Base-by-base conservation (phyloP, 2,888 invertebrate species). In the Lasioglossum calceatum region DNA sequence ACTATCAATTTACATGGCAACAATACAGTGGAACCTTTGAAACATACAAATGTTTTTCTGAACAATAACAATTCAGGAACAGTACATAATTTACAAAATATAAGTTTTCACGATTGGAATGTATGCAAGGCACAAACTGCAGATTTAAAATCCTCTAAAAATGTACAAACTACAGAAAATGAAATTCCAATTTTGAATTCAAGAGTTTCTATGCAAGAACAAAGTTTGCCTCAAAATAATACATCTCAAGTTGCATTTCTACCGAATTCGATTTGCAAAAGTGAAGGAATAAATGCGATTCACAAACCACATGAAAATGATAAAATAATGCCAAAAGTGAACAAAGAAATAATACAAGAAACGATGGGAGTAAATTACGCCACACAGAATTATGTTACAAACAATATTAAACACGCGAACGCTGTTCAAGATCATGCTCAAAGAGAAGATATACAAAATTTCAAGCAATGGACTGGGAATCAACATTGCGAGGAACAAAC, bases 1-100 rank as follows among this genome's bases (percentile, higher is more conserved):
- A 96, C 97, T 7, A 93, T 96, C 82, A 93, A 91, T 79, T 89
- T 92, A 12, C 91, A 80, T 50, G 86, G 84, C 44, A 88, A 87
- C 61, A 58, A 85, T 74, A n/a, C 83, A 67, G 47, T 32, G 36
- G 89, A 88, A 2, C 44, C 85, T 42, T 81, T 88, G 1, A 92
- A 92, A 71, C 84, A 86, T 70, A 79, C 86, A n/a, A 85, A 91
- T n/a, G 85, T 86, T 44, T 72, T 82, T 39, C 78, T 80, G 5
- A 87, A 78, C 70, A 81, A 79, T 61, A 88, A 87, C 50, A 85
- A 84, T 47, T 77, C 50, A 83, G 61, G 80, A 74, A 36, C 76
- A 79, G 79, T 72, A 23, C 84, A 90, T 61, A 88, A 88, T 47
- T 77, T 89, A 14, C 91, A 92, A 50, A 89, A 89, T 58, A 82